Evolutionary conservation across 2,888 invertebrate genomes (phyloP).

Genomic region (Drosophila affinis): DNA sequence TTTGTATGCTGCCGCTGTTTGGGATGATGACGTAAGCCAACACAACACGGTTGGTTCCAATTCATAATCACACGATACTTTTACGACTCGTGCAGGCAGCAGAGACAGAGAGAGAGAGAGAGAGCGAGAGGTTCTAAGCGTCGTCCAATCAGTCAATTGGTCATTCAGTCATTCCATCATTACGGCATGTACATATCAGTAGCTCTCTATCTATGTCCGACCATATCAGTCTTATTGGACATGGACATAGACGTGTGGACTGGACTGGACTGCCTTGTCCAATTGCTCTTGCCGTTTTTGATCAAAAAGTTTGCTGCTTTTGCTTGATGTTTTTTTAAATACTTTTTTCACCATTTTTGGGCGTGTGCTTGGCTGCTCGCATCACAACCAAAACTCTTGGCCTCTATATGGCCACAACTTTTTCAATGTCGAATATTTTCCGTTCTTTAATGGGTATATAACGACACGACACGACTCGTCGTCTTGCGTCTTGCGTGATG

Average conservation of each 20-base stretch:
- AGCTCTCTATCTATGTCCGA: conserved; percentile 33
- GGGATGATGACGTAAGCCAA: conserved; percentile 70
- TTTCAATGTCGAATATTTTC: conserved; percentile 73
- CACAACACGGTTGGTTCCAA: conserved; percentile 60
- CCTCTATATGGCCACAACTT: conserved; percentile 55
- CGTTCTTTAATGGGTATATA: conserved; percentile 65
- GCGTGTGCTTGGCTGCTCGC: conserved; percentile 58
- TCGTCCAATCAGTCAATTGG: conserved; percentile 29
- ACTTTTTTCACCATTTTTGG: conserved; percentile 71
- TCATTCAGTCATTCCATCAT: conserved; percentile 15
- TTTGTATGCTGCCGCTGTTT: conserved; percentile 66
- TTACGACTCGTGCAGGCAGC: conserved; percentile 45
- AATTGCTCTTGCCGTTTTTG: conserved; percentile 65
- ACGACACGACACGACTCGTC: no score
- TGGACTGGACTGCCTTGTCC: conserved; percentile 73
- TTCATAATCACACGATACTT: conserved; percentile 78
- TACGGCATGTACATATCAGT: conserved; percentile 12
- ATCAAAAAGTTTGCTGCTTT: conserved; percentile 56
- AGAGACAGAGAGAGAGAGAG: not conserved
- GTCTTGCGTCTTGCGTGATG: not conserved
- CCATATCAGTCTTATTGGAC: conserved; percentile 50
- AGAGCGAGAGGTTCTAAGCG: conserved; percentile 53
- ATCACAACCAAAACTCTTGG: conserved; percentile 22
- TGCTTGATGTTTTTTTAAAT: conserved; percentile 29
- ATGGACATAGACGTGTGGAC: conserved; percentile 41